Conservation (phyloP, 2,888 invertebrate genomes). For the Seira musarum region DNA sequence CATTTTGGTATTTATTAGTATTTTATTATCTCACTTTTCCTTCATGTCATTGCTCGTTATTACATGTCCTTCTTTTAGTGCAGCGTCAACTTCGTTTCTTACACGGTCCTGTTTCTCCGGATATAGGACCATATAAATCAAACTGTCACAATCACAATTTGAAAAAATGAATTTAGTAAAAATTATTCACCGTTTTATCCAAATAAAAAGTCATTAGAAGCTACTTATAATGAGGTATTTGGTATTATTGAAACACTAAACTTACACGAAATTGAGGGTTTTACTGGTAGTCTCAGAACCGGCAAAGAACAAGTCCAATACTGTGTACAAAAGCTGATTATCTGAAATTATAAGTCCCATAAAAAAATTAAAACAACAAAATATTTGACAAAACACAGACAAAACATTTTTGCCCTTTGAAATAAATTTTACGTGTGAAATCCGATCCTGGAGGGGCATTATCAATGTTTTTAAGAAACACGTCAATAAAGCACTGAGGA, state of each 20-base stretch:
- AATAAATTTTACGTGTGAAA: too few relatives aligned
- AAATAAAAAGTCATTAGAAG: not conserved
- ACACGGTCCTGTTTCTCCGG: slow-evolving; percentile 39
- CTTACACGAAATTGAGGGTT: not conserved
- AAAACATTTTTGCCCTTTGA: too few relatives aligned
- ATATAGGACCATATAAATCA: slow-evolving; percentile 12
- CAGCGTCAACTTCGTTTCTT: slow-evolving; percentile 13
- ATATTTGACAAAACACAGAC: too few relatives aligned
- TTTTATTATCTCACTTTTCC: not conserved
- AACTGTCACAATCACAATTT: not conserved
- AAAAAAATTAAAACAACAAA: too few relatives aligned
- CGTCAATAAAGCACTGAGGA: slow-evolving; percentile 27
- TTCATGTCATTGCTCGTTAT: not conserved
- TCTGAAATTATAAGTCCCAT: not conserved
- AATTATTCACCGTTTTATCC: not conserved
- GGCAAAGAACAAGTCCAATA: slow-evolving; percentile 18
- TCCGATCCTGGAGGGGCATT: not conserved
- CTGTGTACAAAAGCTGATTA: not conserved
- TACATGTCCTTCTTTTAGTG: not conserved
- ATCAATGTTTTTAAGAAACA: slow-evolving; percentile 25
- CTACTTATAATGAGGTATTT: too few relatives aligned
- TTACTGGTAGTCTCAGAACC: not conserved
- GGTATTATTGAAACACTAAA: too few relatives aligned
- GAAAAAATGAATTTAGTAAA: not conserved
- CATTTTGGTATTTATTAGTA: too few relatives aligned